Evolutionary conservation across 2,113 vertebrate genomes (phyloP), one percentile per base, ranked within the genome.

Genomic region (Phalacrocorax pelagicus): DNA sequence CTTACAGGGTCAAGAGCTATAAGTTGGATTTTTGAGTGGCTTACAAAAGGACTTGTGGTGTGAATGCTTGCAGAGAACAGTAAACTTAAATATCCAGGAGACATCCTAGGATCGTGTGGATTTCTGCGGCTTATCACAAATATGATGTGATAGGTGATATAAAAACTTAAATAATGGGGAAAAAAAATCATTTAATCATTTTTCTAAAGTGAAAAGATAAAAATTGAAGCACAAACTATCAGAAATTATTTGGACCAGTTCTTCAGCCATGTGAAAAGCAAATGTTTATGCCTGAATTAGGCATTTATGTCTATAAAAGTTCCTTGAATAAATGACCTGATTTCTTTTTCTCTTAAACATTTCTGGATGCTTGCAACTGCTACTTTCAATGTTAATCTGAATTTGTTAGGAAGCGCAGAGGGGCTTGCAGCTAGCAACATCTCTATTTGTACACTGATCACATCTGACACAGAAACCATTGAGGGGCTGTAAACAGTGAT

Each of bases 381-480:
- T 47, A 2, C 42, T 92, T 84, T 18, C 72, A 58, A 0, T 55
- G 21, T 61, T 63, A 44, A n/a, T 92, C 27, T 49, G 81, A 84
- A 65, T 82, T 79, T 87, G 29, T 71, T 91, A 58, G 85, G 52
- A 84, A 51, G 40, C 38, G 26, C 0, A 0, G 16, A 44, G 65
- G 16, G 16, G 27, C 51, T 78, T 86, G 55, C 72, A 72, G 72
- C 51, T 66, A 52, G 29, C 55, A 69, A 20, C 26, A 11, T 36
- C 23, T 74, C 58, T 40, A n/a, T 97, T 90, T 80, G 92, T 83
- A 96, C 93, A 59, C 96, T 51, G 85, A n/a, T 96, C 96, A 96
- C 96, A 92, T 95, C 90, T 86, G 92, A 96, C 96, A 95, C 1
- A 93, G 80, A 96, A 96, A 95, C 96, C 80, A 65, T 3, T 78